Conservation (phyloP, 2,888 invertebrate species). For the Anthoptus insignis region DNA sequence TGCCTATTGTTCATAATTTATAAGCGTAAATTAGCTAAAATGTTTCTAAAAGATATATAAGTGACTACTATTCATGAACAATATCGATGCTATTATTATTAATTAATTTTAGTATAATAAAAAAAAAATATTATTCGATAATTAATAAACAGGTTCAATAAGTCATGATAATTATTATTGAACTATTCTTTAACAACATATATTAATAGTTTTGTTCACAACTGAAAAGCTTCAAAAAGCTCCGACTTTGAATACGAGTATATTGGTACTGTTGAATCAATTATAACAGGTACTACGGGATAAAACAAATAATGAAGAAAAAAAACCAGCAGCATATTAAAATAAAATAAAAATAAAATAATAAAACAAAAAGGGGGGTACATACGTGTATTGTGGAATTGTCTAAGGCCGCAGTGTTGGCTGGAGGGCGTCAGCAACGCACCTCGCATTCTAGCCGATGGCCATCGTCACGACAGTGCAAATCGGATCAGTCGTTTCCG, state of each 20-base stretch:
- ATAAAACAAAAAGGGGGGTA: slow-evolving; percentile 77
- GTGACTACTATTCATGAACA: too few relatives aligned
- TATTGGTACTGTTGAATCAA: too few relatives aligned
- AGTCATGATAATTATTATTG: background rate
- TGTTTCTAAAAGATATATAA: too few relatives aligned
- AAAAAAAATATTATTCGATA: too few relatives aligned
- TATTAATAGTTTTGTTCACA: too few relatives aligned
- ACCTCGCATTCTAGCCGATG: slow-evolving; percentile 86
- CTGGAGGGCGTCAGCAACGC: slow-evolving; percentile 86
- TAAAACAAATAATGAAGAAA: slow-evolving; percentile 37
- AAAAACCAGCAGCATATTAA: slow-evolving; percentile 41
- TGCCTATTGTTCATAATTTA: too few relatives aligned
- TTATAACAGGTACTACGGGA: background rate
- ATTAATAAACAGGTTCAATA: too few relatives aligned
- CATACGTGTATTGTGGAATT: slow-evolving; percentile 82
- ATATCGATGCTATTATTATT: too few relatives aligned
- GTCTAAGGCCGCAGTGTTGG: slow-evolving; percentile 82
- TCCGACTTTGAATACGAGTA: background rate
- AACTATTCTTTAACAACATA: too few relatives aligned
- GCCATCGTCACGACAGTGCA: slow-evolving; percentile 85
- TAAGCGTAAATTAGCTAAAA: too few relatives aligned
- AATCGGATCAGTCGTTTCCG: too few relatives aligned
- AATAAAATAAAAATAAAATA: slow-evolving; percentile 55
- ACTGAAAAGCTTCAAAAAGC: slow-evolving; percentile 7
- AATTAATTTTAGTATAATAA: too few relatives aligned